Evolutionary conservation across 2,113 vertebrate genomes (phyloP), one percentile per base, ranked within the genome.

Genomic region (Neolamprologus devosi): DNA sequence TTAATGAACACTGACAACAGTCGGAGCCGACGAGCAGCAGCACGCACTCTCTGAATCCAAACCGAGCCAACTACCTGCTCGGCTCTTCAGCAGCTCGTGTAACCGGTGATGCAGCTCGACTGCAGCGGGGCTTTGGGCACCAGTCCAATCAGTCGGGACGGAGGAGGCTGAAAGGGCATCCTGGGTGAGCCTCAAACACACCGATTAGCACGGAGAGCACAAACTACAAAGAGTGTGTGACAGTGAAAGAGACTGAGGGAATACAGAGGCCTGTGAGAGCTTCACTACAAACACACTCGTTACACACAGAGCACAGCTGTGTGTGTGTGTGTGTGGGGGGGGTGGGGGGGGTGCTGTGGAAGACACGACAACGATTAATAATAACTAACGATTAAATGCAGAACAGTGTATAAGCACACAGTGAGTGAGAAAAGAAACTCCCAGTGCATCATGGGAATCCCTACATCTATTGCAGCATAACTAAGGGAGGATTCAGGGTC

Each of bases 381-480:
- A 54, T 7, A 54, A 23, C 10, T 55, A 23, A 54, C 7, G 53
- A 23, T 55, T 55, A 12, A 23, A 23, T 7, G 21, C 53, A 55
- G 53, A 23, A 7, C 5, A 7, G n/a, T 21, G n/a, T 54, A 4
- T 54, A 12, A 54, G n/a, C n/a, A 54, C n/a, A 1, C 6, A 12
- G 21, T 7, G 53, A 55, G 10, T 1, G 53, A 55, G 1, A 51
- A n/a, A 55, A 4, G 2, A 55, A 55, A 26, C 6, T 1, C 21
- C 11, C 54, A 55, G 0, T 55, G 54, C 54, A 55, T 55, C 54
- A 55, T 55, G 54, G 54, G 54, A 26, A 3, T 7, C 54, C 11
- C 11, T 23, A 23, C 2, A 0, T 0, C 51, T 54, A 11, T 4
- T 23, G 21, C 53, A 55, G 11, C 53, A 55, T 26, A 0, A 55